These are phyloP conservation scores for Dipus sagitta DNA, from an alignment of 2,797 vertebrate genomes.

Conservation along the genomic window DNA sequence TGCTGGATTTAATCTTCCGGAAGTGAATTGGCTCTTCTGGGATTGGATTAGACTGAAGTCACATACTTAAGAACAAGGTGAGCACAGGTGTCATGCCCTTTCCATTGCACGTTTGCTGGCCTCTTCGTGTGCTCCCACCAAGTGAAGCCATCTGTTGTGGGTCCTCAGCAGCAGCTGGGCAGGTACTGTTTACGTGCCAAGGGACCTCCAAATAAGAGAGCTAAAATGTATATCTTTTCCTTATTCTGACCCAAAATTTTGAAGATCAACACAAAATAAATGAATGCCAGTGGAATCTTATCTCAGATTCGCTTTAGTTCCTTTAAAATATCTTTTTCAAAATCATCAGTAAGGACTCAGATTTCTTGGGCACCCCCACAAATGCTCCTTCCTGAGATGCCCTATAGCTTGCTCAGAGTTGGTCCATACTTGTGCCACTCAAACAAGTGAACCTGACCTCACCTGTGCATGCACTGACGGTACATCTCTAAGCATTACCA, in stretches of 20 bases:
- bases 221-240: background rate
- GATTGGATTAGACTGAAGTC: background rate
- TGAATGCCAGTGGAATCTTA: background rate
- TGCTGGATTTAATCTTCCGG: background rate
- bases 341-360: background rate
- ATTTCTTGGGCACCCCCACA: background rate
- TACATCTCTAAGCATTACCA: background rate
- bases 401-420: rapidly evolving
- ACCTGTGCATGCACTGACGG: background rate
- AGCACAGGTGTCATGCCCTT: background rate
- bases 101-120: background rate
- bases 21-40: background rate
- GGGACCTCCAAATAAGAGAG: background rate
- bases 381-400: background rate
- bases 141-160: background rate
- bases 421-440: background rate
- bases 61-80: too few relatives aligned
- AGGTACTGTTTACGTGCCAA: background rate
- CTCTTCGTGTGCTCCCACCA: too few relatives aligned
- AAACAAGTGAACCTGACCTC: background rate
- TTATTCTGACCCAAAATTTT: background rate
- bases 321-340: background rate
- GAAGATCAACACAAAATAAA: background rate
- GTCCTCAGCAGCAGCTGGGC: background rate
- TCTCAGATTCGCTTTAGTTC: background rate